Conservation (phyloP, 2,888 invertebrate species). For the Drosophila formosana region DNA sequence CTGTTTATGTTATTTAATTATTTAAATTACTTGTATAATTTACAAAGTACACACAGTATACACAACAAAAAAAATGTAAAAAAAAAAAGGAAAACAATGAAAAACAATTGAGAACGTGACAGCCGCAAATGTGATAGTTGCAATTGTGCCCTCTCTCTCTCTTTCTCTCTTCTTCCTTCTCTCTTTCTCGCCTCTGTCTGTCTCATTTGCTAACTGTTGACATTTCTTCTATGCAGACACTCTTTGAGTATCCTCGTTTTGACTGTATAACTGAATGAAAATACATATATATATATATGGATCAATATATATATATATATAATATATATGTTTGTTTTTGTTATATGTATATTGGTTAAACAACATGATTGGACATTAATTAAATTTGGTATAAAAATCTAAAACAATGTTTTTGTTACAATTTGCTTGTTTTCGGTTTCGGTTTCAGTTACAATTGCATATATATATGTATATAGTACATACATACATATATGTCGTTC, state of each 20-base stretch:
- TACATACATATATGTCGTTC: conserved; percentile 25
- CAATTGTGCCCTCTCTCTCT: conserved; percentile 3
- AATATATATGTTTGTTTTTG: conserved; percentile 12
- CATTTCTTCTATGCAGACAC: conserved; percentile 5
- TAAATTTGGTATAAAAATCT: conserved; percentile 81
- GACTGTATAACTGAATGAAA: conserved; percentile 33
- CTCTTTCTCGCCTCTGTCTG: neutral
- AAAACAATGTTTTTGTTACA: conserved; percentile 67
- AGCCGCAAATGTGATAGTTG: conserved; percentile 12
- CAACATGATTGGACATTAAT: conserved; percentile 64
- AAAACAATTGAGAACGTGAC: conserved; percentile 36
- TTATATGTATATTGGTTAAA: conserved; percentile 37
- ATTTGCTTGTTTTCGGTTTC: conserved; percentile 13
- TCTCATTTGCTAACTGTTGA: conserved; percentile 20
- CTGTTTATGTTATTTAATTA: conserved; percentile 65
- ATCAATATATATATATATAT: conserved; percentile 13
- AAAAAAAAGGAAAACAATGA: conserved; percentile 13
- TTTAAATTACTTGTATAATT: conserved; percentile 74
- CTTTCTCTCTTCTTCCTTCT: neutral
- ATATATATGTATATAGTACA: conserved; percentile 22
- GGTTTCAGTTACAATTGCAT: conserved; percentile 40
- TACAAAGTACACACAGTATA: conserved; percentile 78
- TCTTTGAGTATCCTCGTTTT: conserved; percentile 15
- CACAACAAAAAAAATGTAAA: conserved; percentile 39
- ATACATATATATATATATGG: conserved; percentile 9